phyloP scores from a whole-genome alignment of 2,113 vertebrate species.

The Malurus cyaneus region DNA sequence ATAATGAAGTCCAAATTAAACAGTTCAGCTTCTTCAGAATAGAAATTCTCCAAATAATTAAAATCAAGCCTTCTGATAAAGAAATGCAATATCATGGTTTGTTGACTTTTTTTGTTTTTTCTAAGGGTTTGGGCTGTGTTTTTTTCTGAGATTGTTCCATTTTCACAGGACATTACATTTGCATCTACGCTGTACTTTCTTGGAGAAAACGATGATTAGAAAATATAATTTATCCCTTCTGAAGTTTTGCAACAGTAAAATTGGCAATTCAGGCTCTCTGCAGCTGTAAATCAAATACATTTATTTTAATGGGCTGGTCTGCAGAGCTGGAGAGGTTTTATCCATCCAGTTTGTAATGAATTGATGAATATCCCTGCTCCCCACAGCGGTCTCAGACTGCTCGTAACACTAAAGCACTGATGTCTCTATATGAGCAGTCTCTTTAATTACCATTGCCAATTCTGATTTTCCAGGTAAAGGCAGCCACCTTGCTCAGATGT shows the following conservation, averaged over 20 bases:
- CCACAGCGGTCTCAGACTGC: neutral
- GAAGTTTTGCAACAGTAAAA: neutral
- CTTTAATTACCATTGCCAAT: conserved; percentile 26
- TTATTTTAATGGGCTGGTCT: neutral
- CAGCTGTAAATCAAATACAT: neutral
- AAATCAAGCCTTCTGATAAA: neutral
- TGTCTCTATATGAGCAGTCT: neutral
- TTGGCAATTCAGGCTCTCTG: neutral
- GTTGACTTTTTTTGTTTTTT: neutral
- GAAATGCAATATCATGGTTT: neutral
- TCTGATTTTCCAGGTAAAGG: conserved; percentile 46
- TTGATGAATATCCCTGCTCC: neutral
- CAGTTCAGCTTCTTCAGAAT: neutral
- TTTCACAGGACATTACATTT: neutral
- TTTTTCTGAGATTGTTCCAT: neutral
- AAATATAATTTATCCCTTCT: neutral
- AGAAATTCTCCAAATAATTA: neutral
- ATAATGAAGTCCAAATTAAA: neutral
- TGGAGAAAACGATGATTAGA: neutral
- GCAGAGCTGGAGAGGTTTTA: neutral
- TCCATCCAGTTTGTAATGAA: neutral
- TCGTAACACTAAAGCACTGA: neutral
- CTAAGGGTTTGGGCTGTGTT: neutral
- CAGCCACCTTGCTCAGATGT: neutral
- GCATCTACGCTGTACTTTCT: neutral